Base-by-base conservation (phyloP, 1,140 invertebrate species). In the Onthophagus taurus region DNA sequence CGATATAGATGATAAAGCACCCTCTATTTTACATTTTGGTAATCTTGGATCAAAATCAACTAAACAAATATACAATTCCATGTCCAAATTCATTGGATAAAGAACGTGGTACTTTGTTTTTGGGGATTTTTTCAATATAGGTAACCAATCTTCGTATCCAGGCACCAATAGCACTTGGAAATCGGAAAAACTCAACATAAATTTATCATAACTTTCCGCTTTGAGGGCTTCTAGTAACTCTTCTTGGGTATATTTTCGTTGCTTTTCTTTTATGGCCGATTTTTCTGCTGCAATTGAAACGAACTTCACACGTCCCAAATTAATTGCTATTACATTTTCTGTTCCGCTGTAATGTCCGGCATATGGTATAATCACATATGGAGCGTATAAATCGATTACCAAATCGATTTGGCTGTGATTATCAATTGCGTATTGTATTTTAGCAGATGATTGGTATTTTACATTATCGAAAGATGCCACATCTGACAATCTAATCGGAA, bases 341-440 rank as follows among this genome's bases (percentile, higher is more conserved):
- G 38, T 18, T 8, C 53, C 58, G 12, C 66, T 74, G 55, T 87
- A 89, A 13, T 80, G 70, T n/a, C 95, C 95, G 17, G 74, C 75
- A 44, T 89, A 74, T 1, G 93, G 91, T 51, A 98, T 64, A 24
- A 97, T 79, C 13, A 98, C 68, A 53, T 88, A 85, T 0, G 91
- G 90, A 0, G 93, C 85, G 61, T 85, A 77, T 18, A 98, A 72
- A 63, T 90, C 72, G 8, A 99, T 75, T 53, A 87, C 80, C 34
- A 97, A 70, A 54, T 97, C 91, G 1, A 97, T 69, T 44, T 82
- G 77, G 1, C 81, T 80, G 50, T 90, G 85, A 56, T 87, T 77
- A 47, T 96, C 81, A 36, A 98, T 87, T 1, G 91, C 85, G 60
- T 94, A 82, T 57, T 97, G 89, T 50, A 98, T 72, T 5, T 90